Base-by-base conservation (phyloP, 2,797 vertebrate species). In the Lepilemur septentrionalis region DNA sequence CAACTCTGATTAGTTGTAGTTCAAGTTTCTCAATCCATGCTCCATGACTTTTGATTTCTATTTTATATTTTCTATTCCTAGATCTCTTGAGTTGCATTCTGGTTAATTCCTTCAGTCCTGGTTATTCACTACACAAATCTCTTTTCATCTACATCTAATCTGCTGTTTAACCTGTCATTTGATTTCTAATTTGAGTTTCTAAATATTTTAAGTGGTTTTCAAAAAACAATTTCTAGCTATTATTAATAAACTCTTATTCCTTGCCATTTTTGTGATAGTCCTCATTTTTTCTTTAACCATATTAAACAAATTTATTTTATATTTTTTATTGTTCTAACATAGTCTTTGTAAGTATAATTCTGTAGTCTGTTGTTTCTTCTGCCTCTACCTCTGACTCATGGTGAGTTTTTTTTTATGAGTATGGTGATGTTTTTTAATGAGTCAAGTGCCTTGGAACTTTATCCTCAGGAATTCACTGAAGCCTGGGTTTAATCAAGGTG, bases 401-500 rank as follows among this genome's bases (percentile, higher is more conserved):
- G 14, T 81, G 41, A 20, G 89, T 52, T 86, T 61, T 38, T 80
- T 46, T 59, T 41, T 61, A 46, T 41, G 73, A 69, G 22, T 55
- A 84, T 61, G 38, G 35, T 65, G 23, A 91, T 70, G 5, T 79
- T 81, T 82, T 76, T 87, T 50, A 69, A 76, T 59, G 46, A 78
- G 30, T 18, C 28, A 32, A 84, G 18, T 86, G 22, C 63, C 52
- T 88, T 78, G 22, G 20, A 69, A 85, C 7, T 93, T 93, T 59
- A 52, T 94, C 57, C 65, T 96, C 85, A 55, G 41, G 52, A 82
- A 86, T 92, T 86, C 57, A 69, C 32, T 48, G 32, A 93, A 79
- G 23, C 55, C 80, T 92, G 15, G 59, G 41, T 65, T 94, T 96
- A 88, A 75, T 93, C 83, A 94, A 91, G 46, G n/a, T 75, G 35